phyloP scores from a whole-genome alignment of 2,888 invertebrate species.

The Oligia strigilis region DNA sequence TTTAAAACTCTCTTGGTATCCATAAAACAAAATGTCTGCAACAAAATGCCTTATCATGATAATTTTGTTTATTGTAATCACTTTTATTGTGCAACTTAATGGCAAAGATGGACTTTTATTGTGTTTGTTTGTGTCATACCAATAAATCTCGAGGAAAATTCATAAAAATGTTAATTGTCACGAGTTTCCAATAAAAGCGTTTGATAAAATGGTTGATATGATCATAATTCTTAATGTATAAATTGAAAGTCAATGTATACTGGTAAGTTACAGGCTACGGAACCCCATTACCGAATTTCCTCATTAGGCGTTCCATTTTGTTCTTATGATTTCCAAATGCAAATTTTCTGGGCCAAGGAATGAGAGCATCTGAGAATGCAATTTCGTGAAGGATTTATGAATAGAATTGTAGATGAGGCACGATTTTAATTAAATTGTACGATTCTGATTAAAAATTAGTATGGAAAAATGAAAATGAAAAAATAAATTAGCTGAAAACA shows the following conservation, averaged over 20 bases:
- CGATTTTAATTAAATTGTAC: constrained; percentile 54
- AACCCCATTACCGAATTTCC: constrained; percentile 12
- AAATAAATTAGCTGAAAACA: not conserved
- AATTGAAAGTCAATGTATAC: not conserved
- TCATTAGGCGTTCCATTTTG: constrained; percentile 59
- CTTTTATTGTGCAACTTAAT: constrained; percentile 35
- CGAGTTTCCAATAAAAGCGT: not conserved
- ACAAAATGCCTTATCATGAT: constrained; percentile 66
- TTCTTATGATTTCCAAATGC: constrained; percentile 57
- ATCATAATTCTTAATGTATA: not conserved
- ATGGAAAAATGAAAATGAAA: constrained; percentile 8
- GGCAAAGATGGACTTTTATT: constrained; percentile 10
- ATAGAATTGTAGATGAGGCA: constrained; percentile 60
- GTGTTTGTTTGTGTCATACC: not conserved
- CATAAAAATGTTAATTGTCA: constrained; percentile 1
- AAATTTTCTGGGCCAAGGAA: constrained; percentile 57
- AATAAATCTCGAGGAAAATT: constrained; percentile 8
- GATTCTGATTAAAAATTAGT: constrained; percentile 43
- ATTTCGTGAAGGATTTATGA: constrained; percentile 56
- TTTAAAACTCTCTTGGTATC: constrained; percentile 62
- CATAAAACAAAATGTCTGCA: constrained; percentile 69
- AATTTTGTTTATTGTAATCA: constrained; percentile 68
- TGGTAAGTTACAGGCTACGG: not conserved
- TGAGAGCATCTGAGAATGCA: constrained; percentile 54
- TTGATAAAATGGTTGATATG: not conserved